phyloP scores from a whole-genome alignment of 2,888 invertebrate genomes.

The Sceliomorpha sp. region DNA sequence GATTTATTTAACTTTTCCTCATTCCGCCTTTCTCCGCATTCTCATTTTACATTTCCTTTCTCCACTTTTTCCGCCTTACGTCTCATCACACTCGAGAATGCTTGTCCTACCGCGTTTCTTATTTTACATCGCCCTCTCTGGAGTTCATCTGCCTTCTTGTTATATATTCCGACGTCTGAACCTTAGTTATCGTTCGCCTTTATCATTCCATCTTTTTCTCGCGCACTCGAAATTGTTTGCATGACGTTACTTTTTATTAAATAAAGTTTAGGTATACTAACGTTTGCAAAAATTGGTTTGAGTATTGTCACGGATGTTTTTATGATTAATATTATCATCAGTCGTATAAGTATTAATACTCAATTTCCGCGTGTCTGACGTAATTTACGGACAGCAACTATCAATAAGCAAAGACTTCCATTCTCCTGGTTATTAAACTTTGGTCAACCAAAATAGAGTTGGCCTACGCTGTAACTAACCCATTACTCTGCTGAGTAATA shows the following conservation, averaged over 20 bases:
- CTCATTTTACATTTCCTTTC: conserved; percentile 48
- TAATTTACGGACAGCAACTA: too few relatives aligned
- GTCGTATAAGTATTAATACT: too few relatives aligned
- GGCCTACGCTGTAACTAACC: too few relatives aligned
- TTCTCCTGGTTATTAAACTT: too few relatives aligned
- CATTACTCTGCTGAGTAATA: too few relatives aligned
- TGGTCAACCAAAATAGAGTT: too few relatives aligned
- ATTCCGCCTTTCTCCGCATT: conserved; percentile 37
- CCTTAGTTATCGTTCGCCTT: conserved; percentile 35
- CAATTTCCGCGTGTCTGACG: too few relatives aligned
- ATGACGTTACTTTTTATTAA: background rate
- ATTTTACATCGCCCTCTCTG: conserved; percentile 43
- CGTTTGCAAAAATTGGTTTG: too few relatives aligned
- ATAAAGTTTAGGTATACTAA: too few relatives aligned
- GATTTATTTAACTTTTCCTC: conserved; percentile 72
- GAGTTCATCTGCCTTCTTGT: conserved; percentile 61
- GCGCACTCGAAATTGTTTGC: background rate
- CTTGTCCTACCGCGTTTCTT: conserved; percentile 52
- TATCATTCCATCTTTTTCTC: conserved; percentile 20
- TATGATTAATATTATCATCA: too few relatives aligned
- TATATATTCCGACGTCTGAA: conserved; percentile 59
- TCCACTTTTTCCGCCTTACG: conserved; percentile 54
- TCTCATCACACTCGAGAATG: conserved; percentile 68
- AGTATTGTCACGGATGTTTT: too few relatives aligned
- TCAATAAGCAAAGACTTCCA: too few relatives aligned